Evolutionary conservation across 2,797 vertebrate species (phyloP), one percentile per base, ranked within the genome.

Genomic region (Darevskia nairensis): DNA sequence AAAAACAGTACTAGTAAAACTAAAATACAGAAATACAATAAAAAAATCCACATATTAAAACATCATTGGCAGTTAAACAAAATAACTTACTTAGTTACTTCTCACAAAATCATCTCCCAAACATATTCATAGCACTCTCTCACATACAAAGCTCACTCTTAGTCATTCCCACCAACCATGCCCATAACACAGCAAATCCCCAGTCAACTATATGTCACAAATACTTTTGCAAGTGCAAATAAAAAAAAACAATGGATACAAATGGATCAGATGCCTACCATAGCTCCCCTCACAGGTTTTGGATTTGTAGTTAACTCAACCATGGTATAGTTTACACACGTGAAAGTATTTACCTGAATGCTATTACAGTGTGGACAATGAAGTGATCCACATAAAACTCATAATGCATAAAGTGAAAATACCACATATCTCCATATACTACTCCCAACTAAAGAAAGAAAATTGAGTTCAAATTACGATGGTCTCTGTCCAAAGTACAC

Each of bases 371-470:
- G 13, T 2, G 23, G 75, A 44, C 10, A 71, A n/a, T 13, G 15
- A 74, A 74, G n/a, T 74, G 71, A 32, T 8, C 32, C 6, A 17
- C 15, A 74, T 74, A 32, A n/a, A 71, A 71, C 71, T 15, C n/a
- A 17, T 9, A 8, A 19, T 46, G 41, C 44, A 9, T 77, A 27
- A 77, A 27, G 29, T n/a, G 46, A 21, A 79, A 55, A 79, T 13
- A 6, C 41, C 7, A 79, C 46, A 23, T 21, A 7, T 71, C 68
- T 11, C 13, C 32, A n/a, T 79, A 29, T 50, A 87, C 85, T 79
- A 81, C 88, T 93, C 84, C 80, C 72, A 88, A 95, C 94, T 94
- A 94, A 93, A 95, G 17, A 95, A 72, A 94, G 86, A 77, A 88
- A 92, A 95, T 78, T 32, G 64, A 78, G 8, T 88, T 69, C 69